Percentiles rank a stretch among this genome's conserved stretches.
phyloP scores from a whole-genome alignment of 2,113 vertebrate species.

The Trinectes maculatus region DNA sequence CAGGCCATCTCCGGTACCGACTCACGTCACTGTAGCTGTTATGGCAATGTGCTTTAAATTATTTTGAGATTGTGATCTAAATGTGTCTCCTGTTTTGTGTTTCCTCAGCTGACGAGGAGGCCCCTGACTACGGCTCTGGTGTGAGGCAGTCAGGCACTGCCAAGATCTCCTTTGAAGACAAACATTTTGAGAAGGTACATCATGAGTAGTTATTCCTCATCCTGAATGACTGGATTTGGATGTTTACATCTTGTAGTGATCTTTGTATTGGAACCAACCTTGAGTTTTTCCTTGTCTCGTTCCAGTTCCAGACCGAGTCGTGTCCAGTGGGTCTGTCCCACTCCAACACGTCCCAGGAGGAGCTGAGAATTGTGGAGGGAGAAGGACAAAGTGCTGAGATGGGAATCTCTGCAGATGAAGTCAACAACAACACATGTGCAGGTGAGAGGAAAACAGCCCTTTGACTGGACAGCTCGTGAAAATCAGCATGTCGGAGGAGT shows the following conservation, averaged over 20 bases:
- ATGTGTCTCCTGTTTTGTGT: slow-evolving; percentile 13
- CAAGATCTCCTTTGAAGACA: slow-evolving; percentile 97
- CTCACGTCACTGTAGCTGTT: neutral
- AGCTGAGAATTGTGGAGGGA: slow-evolving; percentile 95
- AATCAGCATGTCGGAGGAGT: no score
- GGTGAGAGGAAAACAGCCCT: slow-evolving; percentile 71
- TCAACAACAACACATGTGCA: slow-evolving; percentile 96
- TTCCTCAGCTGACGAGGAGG: slow-evolving; percentile 92
- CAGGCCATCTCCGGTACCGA: slow-evolving; percentile 94
- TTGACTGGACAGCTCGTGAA: no score
- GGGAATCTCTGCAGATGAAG: slow-evolving; percentile 90
- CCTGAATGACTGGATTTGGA: neutral
- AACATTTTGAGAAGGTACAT: slow-evolving; percentile 95
- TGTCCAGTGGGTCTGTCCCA: slow-evolving; percentile 85
- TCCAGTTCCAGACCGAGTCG: slow-evolving; percentile 93
- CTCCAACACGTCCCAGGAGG: slow-evolving; percentile 93
- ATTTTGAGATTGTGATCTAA: neutral
- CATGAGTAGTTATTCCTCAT: neutral
- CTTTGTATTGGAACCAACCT: neutral
- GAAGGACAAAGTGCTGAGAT: slow-evolving; percentile 89
- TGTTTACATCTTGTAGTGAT: neutral
- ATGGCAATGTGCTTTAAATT: neutral
- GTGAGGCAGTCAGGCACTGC: slow-evolving; percentile 96
- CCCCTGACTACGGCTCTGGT: slow-evolving; percentile 95
- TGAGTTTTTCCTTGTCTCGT: slow-evolving; percentile 7